Conservation (phyloP, 2,888 invertebrate species). For the Saturnia pavonia region DNA sequence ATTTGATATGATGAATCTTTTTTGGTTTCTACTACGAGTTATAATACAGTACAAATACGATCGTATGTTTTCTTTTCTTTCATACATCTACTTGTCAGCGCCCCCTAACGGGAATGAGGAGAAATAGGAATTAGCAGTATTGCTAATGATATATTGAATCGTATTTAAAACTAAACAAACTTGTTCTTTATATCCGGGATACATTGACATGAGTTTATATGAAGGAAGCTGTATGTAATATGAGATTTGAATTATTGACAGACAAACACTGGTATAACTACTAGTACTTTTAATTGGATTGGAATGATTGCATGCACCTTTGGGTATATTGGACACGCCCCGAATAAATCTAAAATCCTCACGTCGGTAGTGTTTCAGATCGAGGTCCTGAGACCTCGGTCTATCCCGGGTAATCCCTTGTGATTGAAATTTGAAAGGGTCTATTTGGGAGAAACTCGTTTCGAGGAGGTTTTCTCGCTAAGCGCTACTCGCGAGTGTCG, state of each 20-base stretch:
- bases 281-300: background rate
- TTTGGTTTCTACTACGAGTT: too few relatives aligned
- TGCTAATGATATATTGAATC: background rate
- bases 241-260: background rate
- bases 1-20: too few relatives aligned
- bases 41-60: too few relatives aligned
- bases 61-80: too few relatives aligned
- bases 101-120: background rate
- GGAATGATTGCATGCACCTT: background rate
- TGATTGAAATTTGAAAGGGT: conserved; percentile 10
- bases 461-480: background rate
- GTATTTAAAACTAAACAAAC: background rate
- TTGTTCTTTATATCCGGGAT: background rate
- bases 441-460: conserved; percentile 3
- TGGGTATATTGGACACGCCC: background rate
- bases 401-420: background rate
- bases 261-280: background rate
- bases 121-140: background rate
- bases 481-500: background rate
- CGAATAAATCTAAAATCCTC: background rate
- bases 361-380: background rate
- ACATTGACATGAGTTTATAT: background rate
- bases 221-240: too few relatives aligned
- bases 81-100: background rate
- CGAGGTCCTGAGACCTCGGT: background rate